Conservation (phyloP, 2,888 invertebrate genomes). For the Plebejus anna region DNA sequence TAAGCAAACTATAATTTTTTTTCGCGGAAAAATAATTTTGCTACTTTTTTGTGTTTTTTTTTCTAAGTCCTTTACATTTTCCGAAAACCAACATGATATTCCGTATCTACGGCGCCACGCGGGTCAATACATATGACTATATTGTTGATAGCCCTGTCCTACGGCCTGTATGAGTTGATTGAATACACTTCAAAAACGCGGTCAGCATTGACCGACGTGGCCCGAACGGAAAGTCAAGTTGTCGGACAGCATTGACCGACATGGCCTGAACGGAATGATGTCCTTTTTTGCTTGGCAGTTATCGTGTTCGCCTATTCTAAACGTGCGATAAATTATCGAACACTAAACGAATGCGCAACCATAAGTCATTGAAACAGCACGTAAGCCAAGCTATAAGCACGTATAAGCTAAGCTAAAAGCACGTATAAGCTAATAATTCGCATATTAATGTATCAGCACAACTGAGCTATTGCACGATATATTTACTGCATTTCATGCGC, state of each 20-base stretch:
- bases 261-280: conserved; percentile 31
- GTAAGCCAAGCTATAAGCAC: conserved; percentile 12
- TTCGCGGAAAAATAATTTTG: conserved; percentile 32
- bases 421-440: conserved; percentile 17
- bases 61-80: conserved; percentile 17
- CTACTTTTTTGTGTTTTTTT: background rate
- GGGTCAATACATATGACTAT: conserved; percentile 40
- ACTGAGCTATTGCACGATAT: conserved; percentile 35
- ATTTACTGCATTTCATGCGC: conserved; percentile 49
- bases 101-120: conserved; percentile 37
- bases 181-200: conserved; percentile 37
- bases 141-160: conserved; percentile 39
- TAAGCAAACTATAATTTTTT: conserved; percentile 30
- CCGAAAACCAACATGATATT: conserved; percentile 35
- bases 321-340: conserved; percentile 26
- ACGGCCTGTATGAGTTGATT: conserved; percentile 38
- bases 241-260: conserved; percentile 37
- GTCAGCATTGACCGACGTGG: conserved; percentile 39
- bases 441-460: conserved; percentile 25
- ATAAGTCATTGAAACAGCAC: background rate
- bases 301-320: background rate
- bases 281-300: too few species aligned
- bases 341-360: conserved; percentile 1
- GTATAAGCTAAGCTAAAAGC: conserved; percentile 12
- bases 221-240: conserved; percentile 38